These are phyloP conservation scores for Myiotriccus ornatus DNA, from an alignment of 2,797 vertebrate species.

Conservation along the genomic window DNA sequence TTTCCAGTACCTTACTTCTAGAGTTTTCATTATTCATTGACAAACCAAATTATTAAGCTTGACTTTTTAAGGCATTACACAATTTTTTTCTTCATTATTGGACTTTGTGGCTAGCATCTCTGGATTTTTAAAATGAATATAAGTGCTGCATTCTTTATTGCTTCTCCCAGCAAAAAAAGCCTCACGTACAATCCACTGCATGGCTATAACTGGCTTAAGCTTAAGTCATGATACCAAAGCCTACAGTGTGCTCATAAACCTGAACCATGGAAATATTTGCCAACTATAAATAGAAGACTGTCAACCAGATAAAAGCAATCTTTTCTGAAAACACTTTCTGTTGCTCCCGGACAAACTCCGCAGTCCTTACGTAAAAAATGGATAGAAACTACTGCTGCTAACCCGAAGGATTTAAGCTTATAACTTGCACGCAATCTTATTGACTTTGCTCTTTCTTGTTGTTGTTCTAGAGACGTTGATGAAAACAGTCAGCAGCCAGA, in stretches of 20 bases:
- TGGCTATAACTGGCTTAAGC: background rate
- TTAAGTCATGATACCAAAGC: background rate
- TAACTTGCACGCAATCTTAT: background rate
- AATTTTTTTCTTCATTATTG: background rate
- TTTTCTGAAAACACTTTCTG: slow-evolving; percentile 1
- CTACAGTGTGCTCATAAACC: background rate
- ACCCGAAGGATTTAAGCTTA: background rate
- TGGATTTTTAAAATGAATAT: background rate
- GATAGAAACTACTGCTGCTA: background rate
- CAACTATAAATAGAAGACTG: slow-evolving; percentile 47
- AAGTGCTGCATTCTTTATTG: background rate
- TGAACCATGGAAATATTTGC: slow-evolving; percentile 1
- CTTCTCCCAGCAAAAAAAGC: background rate
- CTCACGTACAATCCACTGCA: background rate
- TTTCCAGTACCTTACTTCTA: background rate
- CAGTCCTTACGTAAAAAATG: background rate
- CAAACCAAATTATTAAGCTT: background rate
- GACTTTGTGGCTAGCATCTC: background rate
- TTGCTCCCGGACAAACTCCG: background rate
- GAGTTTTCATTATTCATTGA: background rate
- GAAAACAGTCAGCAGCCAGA: slow-evolving; percentile 12
- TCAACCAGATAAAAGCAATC: slow-evolving; percentile 17
- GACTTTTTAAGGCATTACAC: background rate
- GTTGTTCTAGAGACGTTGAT: background rate
- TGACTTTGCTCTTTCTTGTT: background rate